Conservation (phyloP, 1,140 invertebrate species). For the Hylaeus volcanicus region DNA sequence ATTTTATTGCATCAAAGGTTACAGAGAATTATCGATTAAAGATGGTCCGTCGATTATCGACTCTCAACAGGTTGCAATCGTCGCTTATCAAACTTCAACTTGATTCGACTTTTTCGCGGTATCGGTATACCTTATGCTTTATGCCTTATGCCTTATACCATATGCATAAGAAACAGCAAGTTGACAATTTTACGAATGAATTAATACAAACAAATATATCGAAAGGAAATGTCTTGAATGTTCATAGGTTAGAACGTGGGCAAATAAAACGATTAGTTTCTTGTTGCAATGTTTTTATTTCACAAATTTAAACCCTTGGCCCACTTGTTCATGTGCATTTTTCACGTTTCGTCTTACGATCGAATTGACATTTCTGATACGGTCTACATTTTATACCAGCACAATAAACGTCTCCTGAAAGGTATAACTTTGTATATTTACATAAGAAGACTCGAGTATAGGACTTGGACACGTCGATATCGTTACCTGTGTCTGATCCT, state of each 20-base stretch:
- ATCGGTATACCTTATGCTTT: too few relatives aligned
- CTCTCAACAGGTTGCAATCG: conserved; percentile 27
- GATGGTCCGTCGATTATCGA: conserved; percentile 8
- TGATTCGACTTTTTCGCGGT: background rate
- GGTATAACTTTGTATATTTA: too few relatives aligned
- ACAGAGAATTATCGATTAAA: conserved; percentile 20
- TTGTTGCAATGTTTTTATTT: background rate
- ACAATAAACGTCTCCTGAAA: conserved; percentile 83
- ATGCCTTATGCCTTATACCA: too few relatives aligned
- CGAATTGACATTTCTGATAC: conserved; percentile 85
- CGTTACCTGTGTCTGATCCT: conserved; percentile 58
- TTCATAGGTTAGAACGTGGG: background rate
- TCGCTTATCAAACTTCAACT: background rate
- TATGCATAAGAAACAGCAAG: too few relatives aligned
- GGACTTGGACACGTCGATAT: conserved; percentile 19
- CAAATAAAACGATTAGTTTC: background rate
- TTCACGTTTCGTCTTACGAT: conserved; percentile 84
- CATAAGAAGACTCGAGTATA: too few relatives aligned
- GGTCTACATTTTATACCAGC: conserved; percentile 85
- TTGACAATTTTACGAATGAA: background rate
- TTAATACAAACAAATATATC: background rate
- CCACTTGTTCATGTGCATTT: conserved; percentile 80
- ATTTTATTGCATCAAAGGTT: background rate
- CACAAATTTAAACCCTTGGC: too few relatives aligned
- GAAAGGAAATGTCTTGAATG: background rate